A percentile compares a stretch with the other conserved stretches of the same genome.
Conservation (phyloP, 30 jellyfish, hydroid and myxozoan genomes). For the Aurelia sp. region DNA sequence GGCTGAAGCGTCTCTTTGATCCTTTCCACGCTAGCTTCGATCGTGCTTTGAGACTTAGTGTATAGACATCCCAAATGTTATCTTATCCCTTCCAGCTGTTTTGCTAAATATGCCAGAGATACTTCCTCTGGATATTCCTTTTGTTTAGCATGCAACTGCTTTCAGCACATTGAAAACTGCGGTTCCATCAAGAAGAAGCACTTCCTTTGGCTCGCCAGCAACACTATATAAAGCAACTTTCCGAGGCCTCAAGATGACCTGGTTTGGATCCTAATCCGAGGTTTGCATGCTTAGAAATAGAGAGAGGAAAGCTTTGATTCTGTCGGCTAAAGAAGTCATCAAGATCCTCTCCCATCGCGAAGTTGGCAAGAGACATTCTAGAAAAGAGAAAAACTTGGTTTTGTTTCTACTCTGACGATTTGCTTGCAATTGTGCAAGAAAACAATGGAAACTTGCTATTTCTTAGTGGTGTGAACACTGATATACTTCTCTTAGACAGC, state of each 20-base stretch:
- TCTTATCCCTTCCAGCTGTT: background rate
- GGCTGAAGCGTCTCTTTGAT: background rate
- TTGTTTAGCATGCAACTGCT: background rate
- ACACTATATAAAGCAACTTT: too few relatives aligned
- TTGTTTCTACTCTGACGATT: conserved; percentile 5
- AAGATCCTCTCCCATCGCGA: conserved; percentile 22
- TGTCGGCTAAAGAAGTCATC: background rate
- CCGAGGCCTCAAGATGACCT: background rate
- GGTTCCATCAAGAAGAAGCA: conserved; percentile 1
- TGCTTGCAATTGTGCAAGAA: background rate
- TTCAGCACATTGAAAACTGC: background rate
- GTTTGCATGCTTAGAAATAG: conserved; percentile 1
- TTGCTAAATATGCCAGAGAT: background rate
- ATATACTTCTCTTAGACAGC: too few relatives aligned
- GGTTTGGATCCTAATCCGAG: background rate
- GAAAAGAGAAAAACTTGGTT: background rate
- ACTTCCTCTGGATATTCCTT: background rate
- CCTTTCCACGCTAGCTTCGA: conserved; percentile 3
- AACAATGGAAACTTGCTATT: conserved; percentile 14
- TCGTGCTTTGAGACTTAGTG: too few relatives aligned
- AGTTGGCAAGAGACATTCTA: conserved; percentile 16
- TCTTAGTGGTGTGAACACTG: background rate
- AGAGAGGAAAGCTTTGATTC: conserved; percentile 2
- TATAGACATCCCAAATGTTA: conserved; percentile 2
- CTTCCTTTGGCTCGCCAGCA: background rate